Evolutionary conservation across 2,888 invertebrate species (phyloP).

Genomic region (Platerodrilus igneus): DNA sequence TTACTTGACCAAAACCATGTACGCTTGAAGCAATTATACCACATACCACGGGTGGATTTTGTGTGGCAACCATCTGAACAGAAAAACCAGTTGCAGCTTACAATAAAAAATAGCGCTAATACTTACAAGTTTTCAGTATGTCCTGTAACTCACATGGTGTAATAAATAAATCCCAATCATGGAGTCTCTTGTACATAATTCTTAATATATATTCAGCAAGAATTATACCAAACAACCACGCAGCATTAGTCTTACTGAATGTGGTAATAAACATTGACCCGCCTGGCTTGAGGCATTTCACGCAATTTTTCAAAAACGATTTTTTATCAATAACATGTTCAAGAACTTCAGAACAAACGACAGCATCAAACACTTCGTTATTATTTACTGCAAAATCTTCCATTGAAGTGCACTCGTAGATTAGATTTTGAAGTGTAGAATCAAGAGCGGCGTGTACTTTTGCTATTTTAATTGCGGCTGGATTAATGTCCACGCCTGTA

Average conservation of each 20-base stretch:
- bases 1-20: no score
- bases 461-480: conserved; percentile 65
- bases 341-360: conserved; percentile 83
- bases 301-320: conserved; percentile 63
- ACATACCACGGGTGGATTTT: no score
- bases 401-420: conserved; percentile 52
- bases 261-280: no score
- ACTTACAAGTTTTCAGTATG: conserved; percentile 67
- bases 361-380: conserved; percentile 65
- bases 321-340: conserved; percentile 79
- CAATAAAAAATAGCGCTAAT: no score
- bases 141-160: conserved; percentile 71
- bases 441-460: conserved; percentile 56
- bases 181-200: conserved; percentile 79
- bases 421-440: conserved; percentile 44
- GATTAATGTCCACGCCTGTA: conserved; percentile 76
- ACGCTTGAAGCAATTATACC: no score
- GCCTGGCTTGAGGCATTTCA: conserved; percentile 54
- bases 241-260: conserved; percentile 56
- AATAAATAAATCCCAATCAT: conserved; percentile 87
- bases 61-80: no score
- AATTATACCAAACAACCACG: conserved; percentile 67
- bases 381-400: conserved; percentile 51
- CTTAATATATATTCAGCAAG: conserved; percentile 72
- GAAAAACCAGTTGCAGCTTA: no score